phyloP scores from a whole-genome alignment of 2,888 invertebrate genomes.

The Stenotaenia linearis region DNA sequence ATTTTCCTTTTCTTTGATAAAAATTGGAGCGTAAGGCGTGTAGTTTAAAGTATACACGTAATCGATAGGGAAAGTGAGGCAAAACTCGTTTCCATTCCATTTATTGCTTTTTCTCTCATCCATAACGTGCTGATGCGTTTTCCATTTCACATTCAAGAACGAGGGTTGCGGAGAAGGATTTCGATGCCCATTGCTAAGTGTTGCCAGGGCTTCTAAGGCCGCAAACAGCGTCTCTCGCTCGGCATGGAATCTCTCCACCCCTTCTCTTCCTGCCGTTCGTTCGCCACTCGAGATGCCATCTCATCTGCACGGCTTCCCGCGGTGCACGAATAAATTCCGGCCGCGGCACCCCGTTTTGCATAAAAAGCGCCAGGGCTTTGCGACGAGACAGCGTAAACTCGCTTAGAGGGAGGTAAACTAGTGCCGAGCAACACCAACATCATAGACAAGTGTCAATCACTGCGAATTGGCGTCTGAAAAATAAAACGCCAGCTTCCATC shows the following conservation, averaged over 20 bases:
- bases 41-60: background rate
- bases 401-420: conserved; percentile 17
- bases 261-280: background rate
- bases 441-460: conserved; percentile 19
- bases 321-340: conserved; percentile 15
- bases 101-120: background rate
- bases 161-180: background rate
- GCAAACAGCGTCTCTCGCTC: background rate
- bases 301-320: conserved; percentile 15
- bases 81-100: background rate
- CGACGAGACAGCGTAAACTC: conserved; percentile 13
- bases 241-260: background rate
- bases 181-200: background rate
- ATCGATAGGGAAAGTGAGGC: background rate
- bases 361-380: conserved; percentile 13
- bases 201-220: background rate
- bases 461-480: background rate
- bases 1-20: background rate
- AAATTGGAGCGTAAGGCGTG: background rate
- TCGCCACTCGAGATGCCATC: conserved; percentile 22
- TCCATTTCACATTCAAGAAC: background rate
- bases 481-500: conserved; percentile 13
- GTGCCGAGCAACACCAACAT: conserved; percentile 4
- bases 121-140: background rate
- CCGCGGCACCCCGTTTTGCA: conserved; percentile 12